phyloP scores from a whole-genome alignment of 2,888 invertebrate species.

The Craniophora ligustri region DNA sequence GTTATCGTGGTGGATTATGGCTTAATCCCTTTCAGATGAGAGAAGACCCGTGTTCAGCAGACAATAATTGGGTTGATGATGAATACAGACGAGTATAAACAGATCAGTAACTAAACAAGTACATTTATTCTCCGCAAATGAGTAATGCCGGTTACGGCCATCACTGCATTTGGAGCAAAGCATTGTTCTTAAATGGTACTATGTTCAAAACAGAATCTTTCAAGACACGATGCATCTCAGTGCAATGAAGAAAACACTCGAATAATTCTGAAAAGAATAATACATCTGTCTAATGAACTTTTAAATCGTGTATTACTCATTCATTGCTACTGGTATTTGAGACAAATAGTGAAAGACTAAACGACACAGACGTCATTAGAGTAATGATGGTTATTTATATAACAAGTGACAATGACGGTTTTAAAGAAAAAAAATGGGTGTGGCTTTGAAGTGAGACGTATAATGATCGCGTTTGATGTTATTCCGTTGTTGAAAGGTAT shows the following conservation, averaged over 20 bases:
- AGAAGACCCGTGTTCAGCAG: too few relatives aligned
- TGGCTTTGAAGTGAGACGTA: constrained; percentile 2
- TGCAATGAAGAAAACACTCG: not conserved
- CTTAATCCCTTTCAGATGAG: too few relatives aligned
- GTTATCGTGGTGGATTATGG: too few relatives aligned
- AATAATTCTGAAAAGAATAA: constrained; percentile 1
- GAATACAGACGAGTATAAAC: too few relatives aligned
- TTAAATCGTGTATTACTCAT: constrained; percentile 4
- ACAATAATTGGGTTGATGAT: too few relatives aligned
- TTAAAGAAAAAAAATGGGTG: constrained; percentile 12
- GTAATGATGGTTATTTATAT: constrained; percentile 21
- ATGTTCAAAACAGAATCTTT: not conserved
- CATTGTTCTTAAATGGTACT: not conserved
- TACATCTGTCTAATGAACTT: not conserved
- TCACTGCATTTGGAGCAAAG: not conserved
- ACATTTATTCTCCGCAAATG: not conserved
- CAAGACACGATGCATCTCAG: not conserved
- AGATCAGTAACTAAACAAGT: too few relatives aligned
- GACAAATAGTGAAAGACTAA: constrained; percentile 8
- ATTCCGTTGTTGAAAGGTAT: too few relatives aligned
- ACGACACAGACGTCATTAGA: constrained; percentile 6
- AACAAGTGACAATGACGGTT: constrained; percentile 1
- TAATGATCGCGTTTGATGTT: too few relatives aligned
- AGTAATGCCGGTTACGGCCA: not conserved
- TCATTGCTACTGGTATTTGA: constrained; percentile 8